A percentile compares a stretch with the other conserved stretches of the same genome.
Evolutionary conservation across 2,888 invertebrate species (phyloP).

Genomic region (Parthenolecanium corni): DNA sequence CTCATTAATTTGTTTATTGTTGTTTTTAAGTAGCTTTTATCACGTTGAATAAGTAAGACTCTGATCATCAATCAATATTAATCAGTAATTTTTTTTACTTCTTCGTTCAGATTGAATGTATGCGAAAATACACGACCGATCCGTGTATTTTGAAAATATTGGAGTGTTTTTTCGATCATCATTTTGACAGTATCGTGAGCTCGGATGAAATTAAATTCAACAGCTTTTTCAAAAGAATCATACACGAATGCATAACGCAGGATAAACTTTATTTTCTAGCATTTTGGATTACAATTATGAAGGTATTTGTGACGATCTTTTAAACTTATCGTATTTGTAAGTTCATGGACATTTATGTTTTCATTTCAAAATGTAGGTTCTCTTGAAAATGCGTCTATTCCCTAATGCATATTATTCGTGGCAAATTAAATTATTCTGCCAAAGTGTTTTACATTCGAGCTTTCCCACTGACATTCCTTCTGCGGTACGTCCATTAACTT

Average conservation of each 20-base stretch:
- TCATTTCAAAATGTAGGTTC: conserved; percentile 22
- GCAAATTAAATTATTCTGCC: conserved; percentile 31
- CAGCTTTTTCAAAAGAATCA: conserved; percentile 53
- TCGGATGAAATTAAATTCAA: conserved; percentile 40
- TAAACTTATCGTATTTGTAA: too few relatives aligned
- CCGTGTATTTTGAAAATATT: conserved; percentile 48
- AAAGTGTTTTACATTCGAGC: not conserved
- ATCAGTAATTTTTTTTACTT: not conserved
- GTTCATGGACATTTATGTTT: too few relatives aligned
- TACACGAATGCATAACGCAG: conserved; percentile 68
- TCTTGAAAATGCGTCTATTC: conserved; percentile 24
- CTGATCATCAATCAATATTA: too few relatives aligned
- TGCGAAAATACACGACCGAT: conserved; percentile 65
- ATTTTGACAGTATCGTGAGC: conserved; percentile 13
- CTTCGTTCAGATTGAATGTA: conserved; percentile 43
- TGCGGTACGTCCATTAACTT: not conserved
- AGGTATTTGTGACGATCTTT: conserved; percentile 45
- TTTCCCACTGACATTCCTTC: not conserved
- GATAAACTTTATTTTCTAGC: conserved; percentile 67
- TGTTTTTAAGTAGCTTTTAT: too few relatives aligned
- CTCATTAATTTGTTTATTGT: too few relatives aligned
- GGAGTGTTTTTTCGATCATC: conserved; percentile 29
- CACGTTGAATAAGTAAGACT: too few relatives aligned
- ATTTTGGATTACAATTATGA: conserved; percentile 55
- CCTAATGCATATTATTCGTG: conserved; percentile 30